Percentiles rank a stretch among this genome's conserved stretches.
Evolutionary conservation across 2,888 invertebrate species (phyloP).

Genomic region (Nemurella pictetii): DNA sequence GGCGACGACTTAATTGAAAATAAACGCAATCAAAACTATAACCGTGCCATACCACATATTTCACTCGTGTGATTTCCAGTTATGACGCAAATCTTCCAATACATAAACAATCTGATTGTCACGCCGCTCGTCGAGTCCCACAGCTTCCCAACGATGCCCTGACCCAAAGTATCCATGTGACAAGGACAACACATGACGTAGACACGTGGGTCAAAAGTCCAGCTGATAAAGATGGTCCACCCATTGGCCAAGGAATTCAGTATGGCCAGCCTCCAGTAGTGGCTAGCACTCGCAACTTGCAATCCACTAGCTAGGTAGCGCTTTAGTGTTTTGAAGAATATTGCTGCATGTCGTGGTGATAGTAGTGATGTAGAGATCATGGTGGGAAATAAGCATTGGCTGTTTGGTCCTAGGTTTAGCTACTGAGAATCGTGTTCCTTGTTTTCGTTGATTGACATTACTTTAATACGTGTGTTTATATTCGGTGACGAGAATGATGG

Average conservation of each 20-base stretch:
- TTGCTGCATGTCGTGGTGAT: not conserved
- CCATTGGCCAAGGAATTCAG: not conserved
- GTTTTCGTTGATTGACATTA: not conserved
- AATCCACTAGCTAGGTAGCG: not conserved
- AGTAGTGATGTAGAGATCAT: no score
- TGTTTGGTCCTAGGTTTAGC: not conserved
- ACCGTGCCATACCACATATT: not conserved
- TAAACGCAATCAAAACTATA: not conserved
- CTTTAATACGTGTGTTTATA: not conserved
- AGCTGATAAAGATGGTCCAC: not conserved
- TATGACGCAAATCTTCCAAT: not conserved
- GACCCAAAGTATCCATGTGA: not conserved
- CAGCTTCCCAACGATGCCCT: not conserved
- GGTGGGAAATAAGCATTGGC: not conserved
- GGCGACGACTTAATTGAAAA: not conserved
- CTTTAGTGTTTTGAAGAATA: not conserved
- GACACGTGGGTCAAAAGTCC: not conserved
- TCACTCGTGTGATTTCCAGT: not conserved
- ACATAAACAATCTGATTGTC: not conserved
- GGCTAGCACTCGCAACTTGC: not conserved
- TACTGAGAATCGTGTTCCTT: not conserved
- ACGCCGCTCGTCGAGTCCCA: not conserved
- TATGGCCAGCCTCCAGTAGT: not conserved
- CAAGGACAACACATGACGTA: not conserved
- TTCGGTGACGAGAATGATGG: not conserved